phyloP scores from a whole-genome alignment of 2,113 vertebrate species.

The Hippolais icterina region DNA sequence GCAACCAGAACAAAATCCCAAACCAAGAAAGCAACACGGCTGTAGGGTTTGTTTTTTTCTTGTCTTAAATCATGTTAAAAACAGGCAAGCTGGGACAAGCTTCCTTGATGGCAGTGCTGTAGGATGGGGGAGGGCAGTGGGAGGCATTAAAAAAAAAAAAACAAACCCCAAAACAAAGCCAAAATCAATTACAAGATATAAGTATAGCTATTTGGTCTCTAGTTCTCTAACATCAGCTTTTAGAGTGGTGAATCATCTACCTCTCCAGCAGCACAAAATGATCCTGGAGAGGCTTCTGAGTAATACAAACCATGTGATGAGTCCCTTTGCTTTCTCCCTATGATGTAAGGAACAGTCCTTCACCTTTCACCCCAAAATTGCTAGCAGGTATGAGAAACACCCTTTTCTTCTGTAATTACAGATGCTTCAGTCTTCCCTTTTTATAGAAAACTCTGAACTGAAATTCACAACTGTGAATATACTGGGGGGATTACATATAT shows the following conservation, averaged over 20 bases:
- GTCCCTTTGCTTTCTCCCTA: not conserved
- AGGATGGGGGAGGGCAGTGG: not conserved
- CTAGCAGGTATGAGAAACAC: not conserved
- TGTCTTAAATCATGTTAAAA: conserved; percentile 4
- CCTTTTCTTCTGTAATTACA: not conserved
- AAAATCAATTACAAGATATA: conserved; percentile 34
- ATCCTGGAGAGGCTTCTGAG: conserved; percentile 12
- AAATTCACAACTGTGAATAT: not conserved
- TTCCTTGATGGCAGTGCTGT: not conserved
- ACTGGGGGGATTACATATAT: not conserved
- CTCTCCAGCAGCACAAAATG: conserved; percentile 1
- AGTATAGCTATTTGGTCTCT: conserved; percentile 30
- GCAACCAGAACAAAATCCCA: not conserved
- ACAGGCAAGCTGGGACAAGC: not conserved
- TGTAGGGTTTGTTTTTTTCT: not conserved
- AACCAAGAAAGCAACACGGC: not conserved
- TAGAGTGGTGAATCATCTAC: conserved; percentile 7
- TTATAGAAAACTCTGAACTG: not conserved
- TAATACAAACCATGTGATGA: not conserved
- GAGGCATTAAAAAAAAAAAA: not conserved
- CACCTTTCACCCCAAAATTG: not conserved
- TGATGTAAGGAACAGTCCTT: not conserved
- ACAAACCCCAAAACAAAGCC: conserved; percentile 17
- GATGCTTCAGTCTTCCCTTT: not conserved
- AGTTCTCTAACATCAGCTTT: conserved; percentile 10